Percentiles rank a stretch among this genome's conserved stretches.
phyloP scores from a whole-genome alignment of 2,888 invertebrate species.

The Germaria angustata region DNA sequence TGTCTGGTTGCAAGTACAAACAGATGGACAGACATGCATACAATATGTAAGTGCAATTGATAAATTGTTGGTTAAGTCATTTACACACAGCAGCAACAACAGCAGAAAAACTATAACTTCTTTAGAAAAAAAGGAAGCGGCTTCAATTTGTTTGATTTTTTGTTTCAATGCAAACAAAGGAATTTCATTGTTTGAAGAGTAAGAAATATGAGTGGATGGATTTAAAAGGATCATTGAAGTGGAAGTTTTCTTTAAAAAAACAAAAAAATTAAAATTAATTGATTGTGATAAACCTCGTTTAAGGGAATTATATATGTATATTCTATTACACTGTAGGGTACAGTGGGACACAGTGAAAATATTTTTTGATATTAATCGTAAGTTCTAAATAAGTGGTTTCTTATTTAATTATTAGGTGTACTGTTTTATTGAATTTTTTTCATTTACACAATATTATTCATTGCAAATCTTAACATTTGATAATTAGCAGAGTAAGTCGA shows the following conservation, averaged over 20 bases:
- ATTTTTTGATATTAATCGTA: no score
- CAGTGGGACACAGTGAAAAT: no score
- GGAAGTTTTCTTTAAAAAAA: neutral
- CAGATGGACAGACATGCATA: neutral
- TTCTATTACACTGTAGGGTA: no score
- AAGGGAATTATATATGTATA: neutral
- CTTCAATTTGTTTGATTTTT: conserved; percentile 38
- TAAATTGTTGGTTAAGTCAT: conserved; percentile 53
- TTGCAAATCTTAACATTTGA: no score
- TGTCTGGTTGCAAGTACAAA: neutral
- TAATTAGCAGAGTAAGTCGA: no score
- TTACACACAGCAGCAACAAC: conserved; percentile 4
- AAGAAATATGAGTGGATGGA: neutral
- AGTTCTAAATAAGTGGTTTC: no score
- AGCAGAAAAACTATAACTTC: neutral
- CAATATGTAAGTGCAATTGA: conserved; percentile 49
- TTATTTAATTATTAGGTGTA: no score
- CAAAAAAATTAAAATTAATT: neutral
- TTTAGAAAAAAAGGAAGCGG: neutral
- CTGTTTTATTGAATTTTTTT: no score
- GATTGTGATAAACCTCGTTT: neutral
- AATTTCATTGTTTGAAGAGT: conserved; percentile 33
- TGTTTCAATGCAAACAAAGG: conserved; percentile 4
- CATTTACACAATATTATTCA: no score
- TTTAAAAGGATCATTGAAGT: neutral